phyloP scores from a whole-genome alignment of 2,797 vertebrate species.

The Pagetopsis macropterus region DNA sequence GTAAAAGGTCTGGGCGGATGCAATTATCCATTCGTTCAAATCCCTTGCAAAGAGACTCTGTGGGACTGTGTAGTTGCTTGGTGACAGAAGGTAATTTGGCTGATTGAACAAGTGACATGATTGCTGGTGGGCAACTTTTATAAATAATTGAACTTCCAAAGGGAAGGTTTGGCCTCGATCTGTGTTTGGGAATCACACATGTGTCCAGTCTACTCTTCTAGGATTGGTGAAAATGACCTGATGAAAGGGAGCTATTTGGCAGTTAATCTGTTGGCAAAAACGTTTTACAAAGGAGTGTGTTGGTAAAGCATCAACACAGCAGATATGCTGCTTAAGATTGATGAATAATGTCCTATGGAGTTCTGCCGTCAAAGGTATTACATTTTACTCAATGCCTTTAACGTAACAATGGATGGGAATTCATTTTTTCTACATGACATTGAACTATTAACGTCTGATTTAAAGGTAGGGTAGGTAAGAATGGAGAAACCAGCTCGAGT shows the following conservation, averaged over 20 bases:
- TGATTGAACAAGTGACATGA: background rate
- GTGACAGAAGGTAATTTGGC: background rate
- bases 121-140: background rate
- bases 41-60: background rate
- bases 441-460: background rate
- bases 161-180: too few species aligned
- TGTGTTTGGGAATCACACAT: too few species aligned
- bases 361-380: background rate
- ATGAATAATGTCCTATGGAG: background rate
- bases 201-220: background rate
- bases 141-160: background rate
- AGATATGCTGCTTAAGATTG: background rate
- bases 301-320: background rate
- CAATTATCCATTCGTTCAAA: background rate
- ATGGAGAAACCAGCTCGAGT: too few species aligned
- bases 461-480: background rate
- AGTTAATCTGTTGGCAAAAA: background rate
- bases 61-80: background rate
- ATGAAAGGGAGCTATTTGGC: background rate
- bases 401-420: background rate
- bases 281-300: background rate
- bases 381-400: background rate
- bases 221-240: background rate
- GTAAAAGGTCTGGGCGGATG: background rate
- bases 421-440: background rate